These are phyloP conservation scores for Tigriopus californicus DNA, from an alignment of 2,888 invertebrate species.

Conservation along the genomic window DNA sequence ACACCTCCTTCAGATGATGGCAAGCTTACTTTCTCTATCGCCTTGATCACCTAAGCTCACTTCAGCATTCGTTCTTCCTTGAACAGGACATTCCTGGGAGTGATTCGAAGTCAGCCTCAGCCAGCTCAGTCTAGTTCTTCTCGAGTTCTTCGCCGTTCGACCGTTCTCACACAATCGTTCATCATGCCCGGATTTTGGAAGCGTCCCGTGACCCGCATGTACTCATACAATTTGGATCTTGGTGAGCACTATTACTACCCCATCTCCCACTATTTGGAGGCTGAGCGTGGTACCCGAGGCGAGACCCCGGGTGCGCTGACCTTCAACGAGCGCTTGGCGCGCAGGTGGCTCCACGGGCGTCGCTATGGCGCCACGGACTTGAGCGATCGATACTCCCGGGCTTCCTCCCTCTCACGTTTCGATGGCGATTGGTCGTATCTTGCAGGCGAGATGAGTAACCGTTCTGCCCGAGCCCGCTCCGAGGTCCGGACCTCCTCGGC, in stretches of 20 bases:
- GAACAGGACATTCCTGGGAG: too few species aligned
- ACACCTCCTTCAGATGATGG: too few species aligned
- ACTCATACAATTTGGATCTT: conserved; percentile 8
- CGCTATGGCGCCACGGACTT: background rate
- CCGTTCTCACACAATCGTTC: too few species aligned
- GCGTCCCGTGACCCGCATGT: conserved; percentile 8
- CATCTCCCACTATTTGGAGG: conserved; percentile 9
- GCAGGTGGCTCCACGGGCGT: background rate
- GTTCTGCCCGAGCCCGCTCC: background rate
- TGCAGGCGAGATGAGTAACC: background rate
- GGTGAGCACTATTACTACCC: conserved; percentile 14
- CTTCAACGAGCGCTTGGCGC: background rate
- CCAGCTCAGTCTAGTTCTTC: too few species aligned
- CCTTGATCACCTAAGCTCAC: too few species aligned
- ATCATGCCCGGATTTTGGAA: background rate
- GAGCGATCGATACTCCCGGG: background rate
- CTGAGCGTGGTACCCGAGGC: conserved; percentile 2
- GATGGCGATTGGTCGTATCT: background rate
- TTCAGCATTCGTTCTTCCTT: too few species aligned
- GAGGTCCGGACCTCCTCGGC: background rate
- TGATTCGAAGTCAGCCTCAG: too few species aligned
- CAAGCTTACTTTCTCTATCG: too few species aligned
- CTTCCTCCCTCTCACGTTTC: background rate
- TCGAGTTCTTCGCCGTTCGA: too few species aligned
- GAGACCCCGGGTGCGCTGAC: conserved; percentile 4